These are phyloP conservation scores for Hippoglossus hippoglossus DNA, from an alignment of 2,797 vertebrate species.

Conservation along the genomic window DNA sequence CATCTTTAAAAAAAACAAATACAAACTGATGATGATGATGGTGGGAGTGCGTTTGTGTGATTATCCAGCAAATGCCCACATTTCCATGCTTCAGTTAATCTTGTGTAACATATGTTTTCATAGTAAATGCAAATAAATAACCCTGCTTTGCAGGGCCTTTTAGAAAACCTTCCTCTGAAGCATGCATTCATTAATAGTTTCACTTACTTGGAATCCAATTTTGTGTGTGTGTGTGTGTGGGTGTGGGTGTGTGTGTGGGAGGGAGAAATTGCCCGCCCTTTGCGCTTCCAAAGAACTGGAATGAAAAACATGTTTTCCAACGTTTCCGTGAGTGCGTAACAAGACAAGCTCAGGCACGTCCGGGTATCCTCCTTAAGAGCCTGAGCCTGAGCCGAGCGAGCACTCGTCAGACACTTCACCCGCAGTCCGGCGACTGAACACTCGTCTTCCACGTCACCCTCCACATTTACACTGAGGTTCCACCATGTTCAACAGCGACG, in stretches of 20 bases:
- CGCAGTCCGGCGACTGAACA: neutral
- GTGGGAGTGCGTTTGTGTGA: conserved; percentile 64
- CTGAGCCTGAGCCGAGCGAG: too few relatives aligned
- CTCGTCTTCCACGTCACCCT: too few relatives aligned
- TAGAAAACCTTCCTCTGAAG: conserved; percentile 39
- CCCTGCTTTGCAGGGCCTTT: conserved; percentile 67
- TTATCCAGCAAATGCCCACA: conserved; percentile 63
- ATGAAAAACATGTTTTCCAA: too few relatives aligned
- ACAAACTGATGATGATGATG: conserved; percentile 43
- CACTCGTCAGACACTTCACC: neutral
- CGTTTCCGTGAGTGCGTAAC: too few relatives aligned
- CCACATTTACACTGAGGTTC: neutral
- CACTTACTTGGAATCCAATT: too few relatives aligned
- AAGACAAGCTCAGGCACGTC: too few relatives aligned
- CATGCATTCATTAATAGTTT: too few relatives aligned
- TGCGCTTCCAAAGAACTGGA: too few relatives aligned
- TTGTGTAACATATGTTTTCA: conserved; percentile 81
- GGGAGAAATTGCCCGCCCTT: too few relatives aligned
- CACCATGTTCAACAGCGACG: conserved; percentile 38
- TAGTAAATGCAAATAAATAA: conserved; percentile 82
- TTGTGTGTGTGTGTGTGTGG: too few relatives aligned
- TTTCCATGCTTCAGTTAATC: conserved; percentile 75
- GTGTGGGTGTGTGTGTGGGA: too few relatives aligned
- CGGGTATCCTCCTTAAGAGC: too few relatives aligned
- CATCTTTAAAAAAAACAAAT: conserved; percentile 32